These are phyloP conservation scores for Sturnus vulgaris DNA, from an alignment of 2,113 vertebrate species.

Conservation along the genomic window DNA sequence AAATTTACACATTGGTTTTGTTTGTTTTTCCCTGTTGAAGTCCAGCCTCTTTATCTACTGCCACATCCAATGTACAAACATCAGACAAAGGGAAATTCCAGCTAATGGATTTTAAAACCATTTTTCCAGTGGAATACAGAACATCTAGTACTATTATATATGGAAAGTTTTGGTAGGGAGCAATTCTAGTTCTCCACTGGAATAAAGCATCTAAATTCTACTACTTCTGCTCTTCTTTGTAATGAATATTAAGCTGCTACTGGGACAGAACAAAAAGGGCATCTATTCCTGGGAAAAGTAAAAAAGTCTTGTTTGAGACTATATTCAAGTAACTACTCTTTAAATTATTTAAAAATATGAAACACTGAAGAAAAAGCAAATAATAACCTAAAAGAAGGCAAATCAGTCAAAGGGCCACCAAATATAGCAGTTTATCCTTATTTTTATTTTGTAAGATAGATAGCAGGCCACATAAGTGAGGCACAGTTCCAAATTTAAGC, in stretches of 20 bases:
- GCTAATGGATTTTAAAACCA: background rate
- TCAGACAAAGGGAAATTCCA: background rate
- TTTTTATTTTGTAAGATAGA: background rate
- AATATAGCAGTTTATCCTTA: background rate
- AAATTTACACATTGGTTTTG: background rate
- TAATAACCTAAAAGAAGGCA: background rate
- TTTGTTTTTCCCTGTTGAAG: conserved; percentile 6
- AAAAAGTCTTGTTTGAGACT: background rate
- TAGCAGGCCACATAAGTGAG: background rate
- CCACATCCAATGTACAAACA: conserved; percentile 8
- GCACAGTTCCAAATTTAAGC: background rate
- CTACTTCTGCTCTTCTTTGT: background rate
- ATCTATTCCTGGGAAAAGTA: background rate
- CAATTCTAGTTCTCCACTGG: background rate
- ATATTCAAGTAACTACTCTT: background rate
- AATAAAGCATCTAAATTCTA: background rate
- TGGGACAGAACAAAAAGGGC: background rate
- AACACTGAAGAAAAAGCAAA: background rate
- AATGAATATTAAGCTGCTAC: background rate
- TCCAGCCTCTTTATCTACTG: background rate
- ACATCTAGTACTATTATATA: background rate
- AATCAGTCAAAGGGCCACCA: background rate
- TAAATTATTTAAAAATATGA: background rate
- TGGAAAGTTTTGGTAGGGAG: background rate
- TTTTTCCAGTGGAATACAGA: conserved; percentile 20